phyloP scores from a whole-genome alignment of 2,797 vertebrate genomes.

The Rallus crepitans region DNA sequence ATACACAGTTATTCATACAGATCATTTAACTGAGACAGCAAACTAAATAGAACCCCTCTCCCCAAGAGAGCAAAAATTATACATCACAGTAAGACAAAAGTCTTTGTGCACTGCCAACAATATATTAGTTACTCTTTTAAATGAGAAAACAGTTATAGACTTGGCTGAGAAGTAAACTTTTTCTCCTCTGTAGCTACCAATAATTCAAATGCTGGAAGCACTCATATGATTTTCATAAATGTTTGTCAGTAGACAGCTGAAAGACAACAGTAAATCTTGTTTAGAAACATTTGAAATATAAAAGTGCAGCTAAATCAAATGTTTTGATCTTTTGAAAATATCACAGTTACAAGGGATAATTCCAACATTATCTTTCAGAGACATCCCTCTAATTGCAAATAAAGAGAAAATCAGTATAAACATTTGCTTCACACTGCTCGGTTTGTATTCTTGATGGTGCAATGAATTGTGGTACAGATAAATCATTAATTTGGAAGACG shows the following conservation, averaged over 20 bases:
- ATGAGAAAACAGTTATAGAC: conserved; percentile 16
- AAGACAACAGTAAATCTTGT: neutral
- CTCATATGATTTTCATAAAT: neutral
- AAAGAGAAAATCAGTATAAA: neutral
- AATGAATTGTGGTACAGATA: neutral
- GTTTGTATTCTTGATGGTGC: neutral
- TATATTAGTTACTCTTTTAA: neutral
- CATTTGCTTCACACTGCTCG: neutral
- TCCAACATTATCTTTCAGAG: neutral
- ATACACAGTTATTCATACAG: neutral
- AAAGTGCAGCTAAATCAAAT: neutral
- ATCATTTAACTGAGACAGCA: conserved; percentile 28
- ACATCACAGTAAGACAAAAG: neutral
- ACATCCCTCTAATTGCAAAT: neutral
- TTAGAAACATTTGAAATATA: neutral
- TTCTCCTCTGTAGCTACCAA: neutral
- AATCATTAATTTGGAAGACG: neutral
- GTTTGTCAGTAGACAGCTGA: neutral
- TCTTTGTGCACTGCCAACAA: neutral
- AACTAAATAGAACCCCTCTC: neutral
- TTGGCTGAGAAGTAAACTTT: neutral
- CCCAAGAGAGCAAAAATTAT: neutral
- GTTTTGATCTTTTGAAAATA: neutral
- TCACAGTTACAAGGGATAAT: neutral
- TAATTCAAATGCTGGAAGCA: neutral